phyloP scores from a whole-genome alignment of 2,888 invertebrate species.

The Arctia plantaginis region DNA sequence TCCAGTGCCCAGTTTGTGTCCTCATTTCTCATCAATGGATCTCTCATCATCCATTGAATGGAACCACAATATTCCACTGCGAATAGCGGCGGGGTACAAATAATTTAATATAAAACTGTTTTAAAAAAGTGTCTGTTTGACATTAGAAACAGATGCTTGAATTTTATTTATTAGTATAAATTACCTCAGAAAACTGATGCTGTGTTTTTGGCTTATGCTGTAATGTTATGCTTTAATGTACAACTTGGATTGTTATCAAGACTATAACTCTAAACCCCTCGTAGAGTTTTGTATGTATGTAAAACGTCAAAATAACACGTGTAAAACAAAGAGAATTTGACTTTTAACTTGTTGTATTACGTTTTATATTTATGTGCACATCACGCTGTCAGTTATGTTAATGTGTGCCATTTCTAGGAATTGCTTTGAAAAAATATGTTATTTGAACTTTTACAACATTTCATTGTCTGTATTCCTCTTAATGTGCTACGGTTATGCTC shows the following conservation, averaged over 20 bases:
- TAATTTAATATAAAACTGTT: no score
- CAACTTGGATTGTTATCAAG: background rate
- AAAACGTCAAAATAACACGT: background rate
- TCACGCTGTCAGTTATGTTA: conserved; percentile 1
- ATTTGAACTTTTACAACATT: background rate
- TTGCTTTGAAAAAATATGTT: background rate
- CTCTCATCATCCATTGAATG: no score
- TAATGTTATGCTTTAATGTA: background rate
- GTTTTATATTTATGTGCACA: conserved; percentile 9
- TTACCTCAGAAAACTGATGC: background rate
- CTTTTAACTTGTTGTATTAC: conserved; percentile 5
- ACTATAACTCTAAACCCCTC: background rate
- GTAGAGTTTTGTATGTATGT: background rate
- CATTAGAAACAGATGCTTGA: no score
- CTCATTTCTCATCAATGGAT: no score
- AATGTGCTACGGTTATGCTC: no score
- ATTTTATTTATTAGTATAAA: background rate
- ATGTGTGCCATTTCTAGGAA: conserved; percentile 7
- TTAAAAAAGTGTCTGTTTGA: no score
- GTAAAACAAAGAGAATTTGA: conserved; percentile 9
- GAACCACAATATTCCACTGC: no score
- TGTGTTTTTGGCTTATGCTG: background rate
- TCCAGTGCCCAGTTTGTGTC: no score
- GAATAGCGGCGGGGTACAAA: no score
- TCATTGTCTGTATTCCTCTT: background rate